Evolutionary conservation across 1,140 invertebrate species (phyloP).

Genomic region (Drosophila micromelanica): DNA sequence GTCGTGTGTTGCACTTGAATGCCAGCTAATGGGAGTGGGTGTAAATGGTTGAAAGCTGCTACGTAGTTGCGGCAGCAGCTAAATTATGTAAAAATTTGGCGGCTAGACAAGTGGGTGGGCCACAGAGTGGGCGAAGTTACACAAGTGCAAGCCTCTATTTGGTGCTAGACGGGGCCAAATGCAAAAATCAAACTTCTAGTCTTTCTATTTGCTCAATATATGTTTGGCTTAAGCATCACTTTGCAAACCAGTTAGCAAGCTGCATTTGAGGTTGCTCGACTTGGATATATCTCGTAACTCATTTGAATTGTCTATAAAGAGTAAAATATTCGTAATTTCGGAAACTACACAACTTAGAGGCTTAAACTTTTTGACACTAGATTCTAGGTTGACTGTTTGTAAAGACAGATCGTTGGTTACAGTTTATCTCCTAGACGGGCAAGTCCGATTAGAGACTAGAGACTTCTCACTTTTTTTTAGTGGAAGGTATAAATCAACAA

Average conservation of each 20-base stretch:
- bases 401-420: no score
- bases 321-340: no score
- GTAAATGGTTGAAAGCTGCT: slow-evolving; percentile 51
- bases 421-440: no score
- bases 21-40: slow-evolving; percentile 64
- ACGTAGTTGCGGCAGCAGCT: slow-evolving; percentile 54
- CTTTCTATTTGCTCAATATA: slow-evolving; percentile 22
- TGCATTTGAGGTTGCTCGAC: background rate
- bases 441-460: no score
- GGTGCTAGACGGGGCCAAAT: background rate
- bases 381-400: no score
- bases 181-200: slow-evolving; percentile 35
- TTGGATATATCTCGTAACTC: background rate
- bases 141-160: slow-evolving; percentile 36
- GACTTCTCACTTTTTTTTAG: no score
- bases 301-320: no score
- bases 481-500: no score
- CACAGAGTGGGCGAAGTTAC: slow-evolving; percentile 39
- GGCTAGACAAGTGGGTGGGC: slow-evolving; percentile 58
- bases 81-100: slow-evolving; percentile 73
- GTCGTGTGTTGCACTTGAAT: slow-evolving; percentile 55
- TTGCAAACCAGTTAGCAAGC: background rate
- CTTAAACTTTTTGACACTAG: no score
- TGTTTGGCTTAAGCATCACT: slow-evolving; percentile 2
- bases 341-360: no score